Evolutionary conservation across 1,140 invertebrate species (phyloP), one percentile per base, ranked within the genome.

Genomic region (Zaprionus davidi): DNA sequence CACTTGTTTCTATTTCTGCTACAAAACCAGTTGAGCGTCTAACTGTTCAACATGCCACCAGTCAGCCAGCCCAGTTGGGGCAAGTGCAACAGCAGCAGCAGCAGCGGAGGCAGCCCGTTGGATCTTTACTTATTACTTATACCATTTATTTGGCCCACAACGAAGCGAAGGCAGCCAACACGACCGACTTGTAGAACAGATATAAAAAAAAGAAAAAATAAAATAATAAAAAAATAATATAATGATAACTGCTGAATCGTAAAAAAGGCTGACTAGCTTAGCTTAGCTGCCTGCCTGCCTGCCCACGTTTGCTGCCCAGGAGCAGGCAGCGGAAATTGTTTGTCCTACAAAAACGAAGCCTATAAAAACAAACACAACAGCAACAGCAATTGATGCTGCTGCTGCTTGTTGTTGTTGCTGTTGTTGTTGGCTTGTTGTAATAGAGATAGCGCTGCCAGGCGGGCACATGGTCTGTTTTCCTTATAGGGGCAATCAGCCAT

Each of bases 401-500:
- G 15, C 4, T 41, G 38, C 5, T 41, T 31, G 28, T 31, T 31
- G 38, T 5, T 49, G 20, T 36, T 66, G 75, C 31, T 55, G 58
- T 69, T 81, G 59, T 59, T 53, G 41, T 71, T 49, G 44, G 46
- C 46, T 76, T 60, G 62, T 88, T 77, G 76, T 90, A 86, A 90
- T 90, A 90, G 85, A 88, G 85, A 82, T 88, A 88, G 78, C 67
- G 71, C 66, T 59, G 64, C 59, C 59, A 69, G 65, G 75, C 64
- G 46, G 20, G 46, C 46, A 51, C 46, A 71, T 64, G 58, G 76
- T 74, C 59, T 85, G 81, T 77, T 82, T 81, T 90, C 85, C 85
- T 90, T 90, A 90, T 90, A 90, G 86, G 85, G 85, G 85, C 85
- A 88, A 88, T 88, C 85, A 85, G 83, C 78, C 86, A 88, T 79